Percentiles rank a stretch among this genome's conserved stretches.
Evolutionary conservation across 2,888 invertebrate species (phyloP).

Genomic region (Dimorphilus gyrociliatus): DNA sequence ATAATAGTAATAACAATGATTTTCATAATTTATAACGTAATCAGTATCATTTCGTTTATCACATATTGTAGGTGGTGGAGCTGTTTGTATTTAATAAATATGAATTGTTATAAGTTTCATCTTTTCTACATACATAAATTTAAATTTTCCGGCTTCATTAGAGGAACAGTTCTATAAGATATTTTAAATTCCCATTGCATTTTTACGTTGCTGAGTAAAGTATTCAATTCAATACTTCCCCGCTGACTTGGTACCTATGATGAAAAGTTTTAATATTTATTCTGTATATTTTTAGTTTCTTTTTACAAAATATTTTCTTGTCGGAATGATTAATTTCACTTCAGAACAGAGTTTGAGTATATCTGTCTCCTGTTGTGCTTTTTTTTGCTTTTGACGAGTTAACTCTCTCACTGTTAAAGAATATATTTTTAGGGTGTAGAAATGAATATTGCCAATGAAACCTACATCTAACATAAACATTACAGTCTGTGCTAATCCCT

Average conservation of each 20-base stretch:
- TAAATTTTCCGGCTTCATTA: too few species aligned
- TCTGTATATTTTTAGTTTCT: background rate
- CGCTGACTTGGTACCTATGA: background rate
- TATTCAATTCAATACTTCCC: constrained; percentile 8
- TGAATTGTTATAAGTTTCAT: too few species aligned
- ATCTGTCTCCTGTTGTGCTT: constrained; percentile 6
- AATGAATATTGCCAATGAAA: too few species aligned
- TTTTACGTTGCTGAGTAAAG: constrained; percentile 3
- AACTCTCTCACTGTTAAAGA: constrained; percentile 7
- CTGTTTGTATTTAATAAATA: too few species aligned
- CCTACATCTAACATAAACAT: constrained; percentile 4
- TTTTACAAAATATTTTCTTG: background rate
- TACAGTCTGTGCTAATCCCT: constrained; percentile 1
- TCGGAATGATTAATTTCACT: constrained; percentile 5
- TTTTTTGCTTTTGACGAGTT: constrained; percentile 4
- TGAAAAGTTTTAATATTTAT: background rate
- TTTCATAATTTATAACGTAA: too few species aligned
- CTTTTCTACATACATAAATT: too few species aligned
- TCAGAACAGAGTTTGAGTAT: constrained; percentile 7
- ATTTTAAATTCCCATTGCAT: constrained; percentile 11
- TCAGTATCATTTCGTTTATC: too few species aligned
- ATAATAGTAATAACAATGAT: background rate
- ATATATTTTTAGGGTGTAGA: too few species aligned
- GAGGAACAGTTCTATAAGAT: too few species aligned
- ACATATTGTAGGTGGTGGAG: too few species aligned